A percentile compares a stretch with the other conserved stretches of the same genome.
These are phyloP conservation scores for Endomychus coccineus DNA, from an alignment of 2,888 invertebrate genomes.

Conservation along the genomic window DNA sequence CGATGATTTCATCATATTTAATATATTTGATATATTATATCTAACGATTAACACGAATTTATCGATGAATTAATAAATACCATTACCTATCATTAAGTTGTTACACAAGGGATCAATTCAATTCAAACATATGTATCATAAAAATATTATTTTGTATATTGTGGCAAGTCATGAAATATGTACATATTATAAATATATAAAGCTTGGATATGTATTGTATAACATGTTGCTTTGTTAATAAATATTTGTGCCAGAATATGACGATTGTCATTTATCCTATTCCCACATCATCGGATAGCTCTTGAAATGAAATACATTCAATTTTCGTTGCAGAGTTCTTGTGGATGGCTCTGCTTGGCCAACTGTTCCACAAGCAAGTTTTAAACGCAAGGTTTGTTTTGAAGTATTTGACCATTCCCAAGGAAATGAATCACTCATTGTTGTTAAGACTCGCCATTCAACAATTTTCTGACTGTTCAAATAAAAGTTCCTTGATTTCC, in stretches of 20 bases:
- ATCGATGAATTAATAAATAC: conserved; percentile 1
- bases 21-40: conserved; percentile 1
- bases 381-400: too few relatives aligned
- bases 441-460: too few relatives aligned
- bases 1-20: conserved; percentile 2
- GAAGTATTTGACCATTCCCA: too few relatives aligned
- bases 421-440: too few relatives aligned
- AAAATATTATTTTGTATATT: conserved; percentile 33
- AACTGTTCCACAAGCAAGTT: too few relatives aligned
- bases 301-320: too few relatives aligned
- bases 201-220: conserved; percentile 27
- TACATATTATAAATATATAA: conserved; percentile 18
- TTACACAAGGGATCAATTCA: conserved; percentile 30
- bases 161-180: conserved; percentile 23
- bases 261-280: conserved; percentile 4
- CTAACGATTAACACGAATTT: background rate
- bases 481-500: too few relatives aligned
- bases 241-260: conserved; percentile 28
- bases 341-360: too few relatives aligned
- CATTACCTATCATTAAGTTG: conserved; percentile 15
- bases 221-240: conserved; percentile 36
- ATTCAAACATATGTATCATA: conserved; percentile 23
- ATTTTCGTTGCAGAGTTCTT: too few relatives aligned
- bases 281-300: too few relatives aligned
- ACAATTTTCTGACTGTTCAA: too few relatives aligned